These are phyloP conservation scores for Electrona antarctica DNA, from an alignment of 2,113 vertebrate genomes.

Conservation along the genomic window DNA sequence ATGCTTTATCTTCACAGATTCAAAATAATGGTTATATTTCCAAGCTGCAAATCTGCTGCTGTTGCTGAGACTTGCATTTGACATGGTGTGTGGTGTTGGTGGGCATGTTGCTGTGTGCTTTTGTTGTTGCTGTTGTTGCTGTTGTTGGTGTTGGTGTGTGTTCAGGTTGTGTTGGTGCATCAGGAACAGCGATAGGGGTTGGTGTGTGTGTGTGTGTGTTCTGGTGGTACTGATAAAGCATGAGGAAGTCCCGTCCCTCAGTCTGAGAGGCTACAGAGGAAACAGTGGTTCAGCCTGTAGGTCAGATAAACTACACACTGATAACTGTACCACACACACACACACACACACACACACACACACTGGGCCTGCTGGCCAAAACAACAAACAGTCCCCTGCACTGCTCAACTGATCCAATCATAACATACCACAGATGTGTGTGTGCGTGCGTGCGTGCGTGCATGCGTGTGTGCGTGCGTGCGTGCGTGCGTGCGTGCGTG, in stretches of 20 bases:
- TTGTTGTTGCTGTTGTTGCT: no score
- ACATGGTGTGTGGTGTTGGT: no score
- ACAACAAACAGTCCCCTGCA: slow-evolving; percentile 20
- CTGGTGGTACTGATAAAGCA: slow-evolving; percentile 81
- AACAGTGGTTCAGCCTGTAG: slow-evolving; percentile 62
- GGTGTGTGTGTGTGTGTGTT: slow-evolving; percentile 47
- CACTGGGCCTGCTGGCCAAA: slow-evolving; percentile 14
- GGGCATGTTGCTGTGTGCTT: no score
- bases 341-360: no score
- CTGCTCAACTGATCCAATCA: slow-evolving; percentile 46
- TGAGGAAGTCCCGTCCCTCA: slow-evolving; percentile 82
- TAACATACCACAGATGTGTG: slow-evolving; percentile 26
- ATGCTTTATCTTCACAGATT: no score
- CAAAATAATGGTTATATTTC: no score
- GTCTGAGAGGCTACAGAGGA: slow-evolving; percentile 72
- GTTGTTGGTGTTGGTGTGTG: slow-evolving; percentile 31
- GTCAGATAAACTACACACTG: slow-evolving; percentile 62
- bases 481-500: no score
- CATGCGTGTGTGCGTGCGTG: no score
- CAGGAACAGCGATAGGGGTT: slow-evolving; percentile 23
- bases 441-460: no score
- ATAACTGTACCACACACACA: not conserved
- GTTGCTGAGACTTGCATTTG: no score
- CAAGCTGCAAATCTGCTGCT: no score
- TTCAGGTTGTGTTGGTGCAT: slow-evolving; percentile 23